Percentiles rank a stretch among this genome's conserved stretches.
These are phyloP conservation scores for Julus scandinavius DNA, from an alignment of 2,888 invertebrate species.

Conservation along the genomic window DNA sequence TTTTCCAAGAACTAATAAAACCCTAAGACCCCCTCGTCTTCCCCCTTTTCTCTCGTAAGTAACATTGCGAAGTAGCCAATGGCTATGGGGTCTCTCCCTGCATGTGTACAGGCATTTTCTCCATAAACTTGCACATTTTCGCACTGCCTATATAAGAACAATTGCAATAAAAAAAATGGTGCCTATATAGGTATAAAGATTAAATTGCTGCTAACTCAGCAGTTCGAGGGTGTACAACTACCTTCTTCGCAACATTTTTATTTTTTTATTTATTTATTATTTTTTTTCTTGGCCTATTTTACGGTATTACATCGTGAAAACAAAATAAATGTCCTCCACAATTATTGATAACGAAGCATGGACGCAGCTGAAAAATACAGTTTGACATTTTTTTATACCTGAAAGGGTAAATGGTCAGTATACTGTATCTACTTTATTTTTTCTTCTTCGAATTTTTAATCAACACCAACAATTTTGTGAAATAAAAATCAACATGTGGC, in stretches of 20 bases:
- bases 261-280: background rate
- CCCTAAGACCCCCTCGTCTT: background rate
- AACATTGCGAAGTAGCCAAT: background rate
- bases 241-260: background rate
- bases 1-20: slow-evolving; percentile 1
- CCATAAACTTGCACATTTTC: background rate
- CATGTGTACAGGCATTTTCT: background rate
- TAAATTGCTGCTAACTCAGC: background rate
- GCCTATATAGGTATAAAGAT: background rate
- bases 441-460: too few relatives aligned
- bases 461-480: too few relatives aligned
- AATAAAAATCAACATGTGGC: too few relatives aligned
- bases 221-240: background rate
- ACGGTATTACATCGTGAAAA: background rate
- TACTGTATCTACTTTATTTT: too few relatives aligned
- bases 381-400: too few relatives aligned
- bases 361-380: background rate
- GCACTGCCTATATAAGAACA: background rate
- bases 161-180: background rate
- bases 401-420: too few relatives aligned
- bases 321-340: background rate
- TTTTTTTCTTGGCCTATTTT: background rate
- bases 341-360: background rate
- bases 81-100: background rate
- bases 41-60: background rate